Evolutionary conservation across 2,113 vertebrate species (phyloP).

Genomic region (Callorhinus ursinus): DNA sequence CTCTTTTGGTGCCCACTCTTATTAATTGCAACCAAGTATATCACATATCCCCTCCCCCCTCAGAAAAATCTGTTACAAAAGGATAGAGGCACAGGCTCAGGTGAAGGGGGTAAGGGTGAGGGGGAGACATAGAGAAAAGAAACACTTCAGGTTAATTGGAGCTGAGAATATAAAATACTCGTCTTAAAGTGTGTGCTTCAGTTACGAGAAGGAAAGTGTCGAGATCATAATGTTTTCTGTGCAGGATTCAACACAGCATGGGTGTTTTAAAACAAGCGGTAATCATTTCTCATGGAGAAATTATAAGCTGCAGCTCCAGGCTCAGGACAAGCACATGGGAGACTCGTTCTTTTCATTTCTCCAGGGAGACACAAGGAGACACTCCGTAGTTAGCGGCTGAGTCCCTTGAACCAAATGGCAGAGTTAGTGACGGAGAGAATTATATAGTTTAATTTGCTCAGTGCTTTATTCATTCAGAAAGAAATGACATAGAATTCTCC

Average conservation of each 20-base stretch:
- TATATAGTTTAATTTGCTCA: slow-evolving; percentile 41
- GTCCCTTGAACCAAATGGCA: slow-evolving; percentile 30
- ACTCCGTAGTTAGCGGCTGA: neutral
- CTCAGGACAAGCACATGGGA: slow-evolving; percentile 59
- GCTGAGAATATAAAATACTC: slow-evolving; percentile 81
- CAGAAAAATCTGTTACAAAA: slow-evolving; percentile 43
- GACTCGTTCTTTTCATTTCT: slow-evolving; percentile 59
- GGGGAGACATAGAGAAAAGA: slow-evolving; percentile 64
- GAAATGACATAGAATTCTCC: neutral
- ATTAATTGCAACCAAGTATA: slow-evolving; percentile 7
- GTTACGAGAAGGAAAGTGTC: slow-evolving; percentile 48
- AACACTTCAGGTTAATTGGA: slow-evolving; percentile 81
- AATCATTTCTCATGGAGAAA: slow-evolving; percentile 70
- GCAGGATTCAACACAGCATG: slow-evolving; percentile 76
- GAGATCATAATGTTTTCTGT: slow-evolving; percentile 78
- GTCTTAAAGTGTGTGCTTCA: slow-evolving; percentile 78
- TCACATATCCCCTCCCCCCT: neutral
- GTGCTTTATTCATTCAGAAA: slow-evolving; percentile 30
- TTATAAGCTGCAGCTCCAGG: slow-evolving; percentile 59
- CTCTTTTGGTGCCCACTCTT: slow-evolving; percentile 38
- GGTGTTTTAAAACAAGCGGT: slow-evolving; percentile 80
- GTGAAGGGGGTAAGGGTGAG: neutral
- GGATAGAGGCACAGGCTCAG: slow-evolving; percentile 38
- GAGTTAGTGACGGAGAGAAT: slow-evolving; percentile 47
- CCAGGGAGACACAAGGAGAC: slow-evolving; percentile 39